Conservation (phyloP, 2,888 invertebrate species). For the Macaria notata region DNA sequence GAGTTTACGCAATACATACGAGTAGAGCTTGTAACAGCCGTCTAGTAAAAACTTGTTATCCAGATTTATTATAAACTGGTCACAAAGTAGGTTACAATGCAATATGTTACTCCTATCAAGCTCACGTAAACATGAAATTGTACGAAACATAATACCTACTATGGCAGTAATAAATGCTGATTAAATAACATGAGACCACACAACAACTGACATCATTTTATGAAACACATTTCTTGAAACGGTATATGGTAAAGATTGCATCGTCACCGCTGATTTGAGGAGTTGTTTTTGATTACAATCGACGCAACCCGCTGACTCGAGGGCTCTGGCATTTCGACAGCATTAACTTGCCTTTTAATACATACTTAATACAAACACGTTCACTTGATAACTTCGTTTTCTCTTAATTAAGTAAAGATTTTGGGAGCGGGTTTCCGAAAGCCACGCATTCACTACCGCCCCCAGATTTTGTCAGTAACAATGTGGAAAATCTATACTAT, state of each 20-base stretch:
- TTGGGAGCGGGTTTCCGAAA: constrained; percentile 11
- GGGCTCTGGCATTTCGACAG: constrained; percentile 17
- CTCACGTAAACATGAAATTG: too few species aligned
- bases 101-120: too few species aligned
- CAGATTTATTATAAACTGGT: constrained; percentile 2
- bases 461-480: constrained; percentile 6
- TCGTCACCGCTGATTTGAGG: constrained; percentile 33
- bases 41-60: constrained; percentile 1
- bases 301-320: constrained; percentile 20
- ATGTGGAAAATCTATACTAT: not conserved
- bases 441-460: constrained; percentile 9
- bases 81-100: constrained; percentile 2
- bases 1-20: too few species aligned
- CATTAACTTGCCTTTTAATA: constrained; percentile 21
- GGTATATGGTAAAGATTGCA: constrained; percentile 31
- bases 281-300: constrained; percentile 33
- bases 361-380: constrained; percentile 18
- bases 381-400: constrained; percentile 18
- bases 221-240: constrained; percentile 30
- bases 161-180: constrained; percentile 5
- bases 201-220: constrained; percentile 28
- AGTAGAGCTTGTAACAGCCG: too few species aligned
- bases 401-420: constrained; percentile 16
- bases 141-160: too few species aligned
- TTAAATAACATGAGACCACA: constrained; percentile 29